Base-by-base conservation (phyloP, 2,113 vertebrate species). In the Bolborhynchus lineola region DNA sequence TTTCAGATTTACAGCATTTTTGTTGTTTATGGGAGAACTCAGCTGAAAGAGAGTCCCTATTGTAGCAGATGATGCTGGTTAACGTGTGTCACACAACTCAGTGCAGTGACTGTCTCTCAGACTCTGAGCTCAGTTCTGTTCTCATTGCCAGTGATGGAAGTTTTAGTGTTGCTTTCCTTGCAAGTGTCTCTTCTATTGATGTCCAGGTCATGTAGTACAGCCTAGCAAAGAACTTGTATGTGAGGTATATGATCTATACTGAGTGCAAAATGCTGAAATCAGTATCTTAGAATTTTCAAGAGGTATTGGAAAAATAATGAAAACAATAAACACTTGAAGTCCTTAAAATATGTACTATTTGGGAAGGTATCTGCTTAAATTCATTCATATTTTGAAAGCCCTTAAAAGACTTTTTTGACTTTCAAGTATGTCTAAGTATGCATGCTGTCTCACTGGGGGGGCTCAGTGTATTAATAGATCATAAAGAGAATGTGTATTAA, bases 121-220 rank as follows among this genome's bases (percentile, higher is more conserved):
- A 37, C 37, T 78, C 75, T 93, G 86, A 93, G 82, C 80, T 95
- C 86, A 79, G 52, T 71, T 91, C 46, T 95, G 46, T 52, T 78
- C 33, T 95, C 18, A 26, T 88, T 46, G 26, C 33, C 35, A 68
- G 55, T 65, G 50, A 0, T 25, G 52, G 17, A 62, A 84, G 17
- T 82, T 96, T 75, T 31, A 68, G 50, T 3, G 0, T 47, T 84
- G 55, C 74, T 14, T 64, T 1, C 52, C 13, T 42, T 60, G 29
- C 7, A 13, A 57, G 9, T 29, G 4, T 47, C 20, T 53, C n/a
- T 84, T 28, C 33, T 81, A 17, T 7, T 91, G 72, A 21, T 74
- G 50, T 74, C 46, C 72, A 33, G 49, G 63, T 80, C 44, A 83
- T 72, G 14, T 44, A 63, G 60, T 67, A 6, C 52, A 71, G 55